Evolutionary conservation across 2,797 vertebrate species (phyloP).

Genomic region (Artibeus lituratus): DNA sequence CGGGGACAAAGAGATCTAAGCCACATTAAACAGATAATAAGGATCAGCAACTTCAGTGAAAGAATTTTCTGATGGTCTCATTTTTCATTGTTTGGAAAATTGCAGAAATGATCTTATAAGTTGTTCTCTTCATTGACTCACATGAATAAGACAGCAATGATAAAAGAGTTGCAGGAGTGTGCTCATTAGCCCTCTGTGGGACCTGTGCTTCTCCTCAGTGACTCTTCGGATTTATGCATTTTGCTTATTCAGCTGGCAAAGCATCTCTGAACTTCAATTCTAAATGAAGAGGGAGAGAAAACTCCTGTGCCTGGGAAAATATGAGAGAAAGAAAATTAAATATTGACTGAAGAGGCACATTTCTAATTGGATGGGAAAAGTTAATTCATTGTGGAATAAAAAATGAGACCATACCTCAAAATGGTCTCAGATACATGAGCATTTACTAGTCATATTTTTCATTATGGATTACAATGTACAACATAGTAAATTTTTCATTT

Average conservation of each 20-base stretch:
- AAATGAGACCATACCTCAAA: slow-evolving; percentile 51
- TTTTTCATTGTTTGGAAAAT: not conserved
- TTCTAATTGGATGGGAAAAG: slow-evolving; percentile 65
- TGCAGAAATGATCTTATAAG: not conserved
- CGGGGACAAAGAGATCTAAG: not conserved
- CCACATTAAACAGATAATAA: not conserved
- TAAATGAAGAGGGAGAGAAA: not conserved
- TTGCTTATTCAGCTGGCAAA: slow-evolving; percentile 54
- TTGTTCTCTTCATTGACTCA: not conserved
- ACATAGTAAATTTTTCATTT: not conserved
- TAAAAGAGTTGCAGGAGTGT: not conserved
- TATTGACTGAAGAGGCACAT: slow-evolving; percentile 67
- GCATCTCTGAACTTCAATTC: not conserved
- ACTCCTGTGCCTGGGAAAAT: slow-evolving; percentile 47
- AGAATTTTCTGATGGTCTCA: not conserved
- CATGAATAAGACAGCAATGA: not conserved
- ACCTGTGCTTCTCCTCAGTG: not conserved
- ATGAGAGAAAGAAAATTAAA: slow-evolving; percentile 73
- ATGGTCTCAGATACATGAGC: not conserved
- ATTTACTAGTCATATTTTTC: slow-evolving; percentile 11
- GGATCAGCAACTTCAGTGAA: not conserved
- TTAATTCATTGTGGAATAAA: slow-evolving; percentile 58
- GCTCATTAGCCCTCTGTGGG: not conserved
- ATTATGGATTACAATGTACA: not conserved
- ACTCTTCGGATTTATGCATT: slow-evolving; percentile 34